phyloP scores from a whole-genome alignment of 2,113 vertebrate genomes.

The Tympanuchus pallidicinctus region DNA sequence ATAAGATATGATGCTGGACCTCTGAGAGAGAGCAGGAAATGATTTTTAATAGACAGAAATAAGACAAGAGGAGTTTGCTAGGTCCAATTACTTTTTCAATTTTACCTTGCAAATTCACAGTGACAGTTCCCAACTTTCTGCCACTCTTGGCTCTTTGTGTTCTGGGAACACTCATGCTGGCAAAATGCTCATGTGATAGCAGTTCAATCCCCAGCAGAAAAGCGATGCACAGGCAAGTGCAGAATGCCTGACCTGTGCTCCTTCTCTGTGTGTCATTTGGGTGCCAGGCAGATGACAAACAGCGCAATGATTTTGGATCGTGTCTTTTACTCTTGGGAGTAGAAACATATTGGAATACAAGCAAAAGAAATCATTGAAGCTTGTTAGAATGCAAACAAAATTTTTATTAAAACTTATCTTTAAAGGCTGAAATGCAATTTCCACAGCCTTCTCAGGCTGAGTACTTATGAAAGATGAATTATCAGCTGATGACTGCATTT shows the following conservation, averaged over 20 bases:
- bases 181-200: slow-evolving; percentile 4
- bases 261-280: rapidly evolving
- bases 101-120: neutral
- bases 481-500: neutral
- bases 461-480: neutral
- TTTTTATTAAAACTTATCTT: neutral
- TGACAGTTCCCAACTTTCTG: neutral
- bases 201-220: neutral
- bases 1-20: neutral
- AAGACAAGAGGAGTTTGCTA: neutral
- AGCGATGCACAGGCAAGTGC: neutral
- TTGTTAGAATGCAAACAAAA: neutral
- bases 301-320: neutral
- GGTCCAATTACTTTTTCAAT: neutral
- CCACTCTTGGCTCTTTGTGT: rapidly evolving
- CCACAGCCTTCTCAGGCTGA: neutral
- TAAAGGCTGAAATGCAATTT: neutral
- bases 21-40: neutral
- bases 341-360: neutral
- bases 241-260: neutral
- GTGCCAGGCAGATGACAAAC: neutral
- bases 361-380: neutral
- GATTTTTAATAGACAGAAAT: neutral
- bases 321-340: neutral
- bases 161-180: neutral